Conservation (phyloP, 2,888 invertebrate species). For the Melanostoma mellinum region DNA sequence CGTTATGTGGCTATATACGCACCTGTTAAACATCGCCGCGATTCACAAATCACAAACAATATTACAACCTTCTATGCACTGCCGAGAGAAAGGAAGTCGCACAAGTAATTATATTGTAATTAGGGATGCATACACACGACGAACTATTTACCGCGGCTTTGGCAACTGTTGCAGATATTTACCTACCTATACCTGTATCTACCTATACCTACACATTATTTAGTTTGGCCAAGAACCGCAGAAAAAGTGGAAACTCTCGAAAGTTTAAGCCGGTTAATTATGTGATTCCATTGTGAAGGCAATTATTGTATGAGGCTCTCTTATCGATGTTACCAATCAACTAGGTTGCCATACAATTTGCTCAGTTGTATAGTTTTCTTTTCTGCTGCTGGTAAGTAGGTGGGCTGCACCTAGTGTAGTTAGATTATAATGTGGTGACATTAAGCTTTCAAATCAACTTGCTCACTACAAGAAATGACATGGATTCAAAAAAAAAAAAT, state of each 20-base stretch:
- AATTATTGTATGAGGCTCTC: conserved; percentile 47
- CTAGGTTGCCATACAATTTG: conserved; percentile 61
- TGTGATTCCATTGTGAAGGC: conserved; percentile 68
- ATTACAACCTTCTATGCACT: background rate
- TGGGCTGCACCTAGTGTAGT: conserved; percentile 70
- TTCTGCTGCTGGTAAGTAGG: conserved; percentile 54
- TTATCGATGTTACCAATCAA: conserved; percentile 71
- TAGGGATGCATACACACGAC: conserved; percentile 79
- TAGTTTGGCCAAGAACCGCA: conserved; percentile 33
- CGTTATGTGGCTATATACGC: conserved; percentile 33
- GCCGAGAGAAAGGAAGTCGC: conserved; percentile 74
- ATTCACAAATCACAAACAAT: conserved; percentile 42
- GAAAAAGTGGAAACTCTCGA: conserved; percentile 58
- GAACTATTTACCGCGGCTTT: conserved; percentile 52
- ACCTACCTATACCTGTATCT: background rate
- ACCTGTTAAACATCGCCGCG: conserved; percentile 51
- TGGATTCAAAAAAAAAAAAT: conserved; percentile 25
- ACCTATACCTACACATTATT: background rate
- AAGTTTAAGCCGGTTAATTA: conserved; percentile 66
- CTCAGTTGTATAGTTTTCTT: conserved; percentile 41
- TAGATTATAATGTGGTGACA: conserved; percentile 71
- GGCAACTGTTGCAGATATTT: conserved; percentile 62
- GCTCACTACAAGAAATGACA: conserved; percentile 33
- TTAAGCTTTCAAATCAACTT: conserved; percentile 64
- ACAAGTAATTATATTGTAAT: conserved; percentile 82